phyloP scores from a whole-genome alignment of 2,888 invertebrate genomes.

The Zootermopsis nevadensis region DNA sequence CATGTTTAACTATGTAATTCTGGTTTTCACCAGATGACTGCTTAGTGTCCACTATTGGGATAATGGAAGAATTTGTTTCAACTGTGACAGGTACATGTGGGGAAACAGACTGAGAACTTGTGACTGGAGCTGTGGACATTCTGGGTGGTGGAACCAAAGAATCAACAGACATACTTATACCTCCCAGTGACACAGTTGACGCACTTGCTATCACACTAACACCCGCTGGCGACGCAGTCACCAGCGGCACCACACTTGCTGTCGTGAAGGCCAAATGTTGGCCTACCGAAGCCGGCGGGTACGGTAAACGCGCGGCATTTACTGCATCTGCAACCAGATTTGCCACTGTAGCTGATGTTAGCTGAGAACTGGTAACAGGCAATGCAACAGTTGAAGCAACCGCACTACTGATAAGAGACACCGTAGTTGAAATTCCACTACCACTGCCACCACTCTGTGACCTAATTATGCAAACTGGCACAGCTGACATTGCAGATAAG shows the following conservation, averaged over 20 bases:
- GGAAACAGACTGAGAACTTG: not conserved
- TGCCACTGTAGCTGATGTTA: slow-evolving; percentile 49
- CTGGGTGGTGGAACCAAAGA: slow-evolving; percentile 38
- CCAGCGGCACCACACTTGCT: slow-evolving; percentile 8
- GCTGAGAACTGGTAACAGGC: slow-evolving; percentile 12
- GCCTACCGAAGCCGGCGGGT: slow-evolving; percentile 48
- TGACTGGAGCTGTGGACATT: slow-evolving; percentile 28
- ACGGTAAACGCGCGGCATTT: slow-evolving; percentile 54
- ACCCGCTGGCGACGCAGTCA: slow-evolving; percentile 28
- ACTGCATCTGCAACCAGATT: slow-evolving; percentile 57
- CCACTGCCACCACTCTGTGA: slow-evolving; percentile 6
- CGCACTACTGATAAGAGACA: slow-evolving; percentile 43
- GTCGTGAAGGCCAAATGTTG: slow-evolving; percentile 41
- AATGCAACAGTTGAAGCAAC: slow-evolving; percentile 41
- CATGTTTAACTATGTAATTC: not conserved
- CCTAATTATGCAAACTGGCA: slow-evolving; percentile 39
- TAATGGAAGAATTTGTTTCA: not conserved
- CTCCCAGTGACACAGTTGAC: not conserved
- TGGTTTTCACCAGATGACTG: not conserved
- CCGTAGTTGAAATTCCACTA: slow-evolving; percentile 37
- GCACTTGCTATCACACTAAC: slow-evolving; percentile 51
- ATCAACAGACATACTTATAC: slow-evolving; percentile 3
- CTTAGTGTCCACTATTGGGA: not conserved
- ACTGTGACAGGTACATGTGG: not conserved
- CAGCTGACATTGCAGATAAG: not conserved